These are phyloP conservation scores for Dipodomys merriami DNA, from an alignment of 2,113 vertebrate genomes.

Conservation along the genomic window DNA sequence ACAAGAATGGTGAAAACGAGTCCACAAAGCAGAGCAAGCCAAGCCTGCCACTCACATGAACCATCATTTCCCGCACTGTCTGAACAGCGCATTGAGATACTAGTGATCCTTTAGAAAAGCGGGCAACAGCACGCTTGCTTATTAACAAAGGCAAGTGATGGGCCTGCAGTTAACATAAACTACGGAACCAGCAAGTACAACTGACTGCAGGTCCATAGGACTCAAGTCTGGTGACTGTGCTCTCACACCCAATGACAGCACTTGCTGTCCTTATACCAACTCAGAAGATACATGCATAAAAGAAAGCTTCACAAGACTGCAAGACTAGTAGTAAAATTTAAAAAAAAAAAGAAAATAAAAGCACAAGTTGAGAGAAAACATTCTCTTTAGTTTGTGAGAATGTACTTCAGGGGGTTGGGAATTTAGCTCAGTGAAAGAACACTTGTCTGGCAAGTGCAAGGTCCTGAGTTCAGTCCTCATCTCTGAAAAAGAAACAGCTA, in stretches of 20 bases:
- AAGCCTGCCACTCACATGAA: neutral
- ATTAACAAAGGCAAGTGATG: neutral
- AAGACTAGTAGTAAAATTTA: neutral
- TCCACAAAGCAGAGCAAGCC: neutral
- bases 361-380: neutral
- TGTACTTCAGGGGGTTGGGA: neutral
- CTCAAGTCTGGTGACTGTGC: neutral
- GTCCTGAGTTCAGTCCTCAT: too few relatives aligned
- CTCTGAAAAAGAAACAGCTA: too few relatives aligned
- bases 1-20: neutral
- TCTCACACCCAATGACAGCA: neutral
- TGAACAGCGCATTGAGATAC: neutral
- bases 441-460: too few relatives aligned
- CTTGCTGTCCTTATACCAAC: neutral
- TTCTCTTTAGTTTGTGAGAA: slow-evolving; percentile 22
- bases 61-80: neutral
- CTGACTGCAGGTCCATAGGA: neutral
- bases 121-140: neutral
- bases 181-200: neutral
- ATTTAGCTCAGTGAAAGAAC: too few relatives aligned
- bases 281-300: fast-evolving
- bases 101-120: neutral
- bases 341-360: neutral
- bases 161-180: neutral
- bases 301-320: neutral